phyloP scores from a whole-genome alignment of 2,797 vertebrate species.

The Hoplostethus mediterraneus region DNA sequence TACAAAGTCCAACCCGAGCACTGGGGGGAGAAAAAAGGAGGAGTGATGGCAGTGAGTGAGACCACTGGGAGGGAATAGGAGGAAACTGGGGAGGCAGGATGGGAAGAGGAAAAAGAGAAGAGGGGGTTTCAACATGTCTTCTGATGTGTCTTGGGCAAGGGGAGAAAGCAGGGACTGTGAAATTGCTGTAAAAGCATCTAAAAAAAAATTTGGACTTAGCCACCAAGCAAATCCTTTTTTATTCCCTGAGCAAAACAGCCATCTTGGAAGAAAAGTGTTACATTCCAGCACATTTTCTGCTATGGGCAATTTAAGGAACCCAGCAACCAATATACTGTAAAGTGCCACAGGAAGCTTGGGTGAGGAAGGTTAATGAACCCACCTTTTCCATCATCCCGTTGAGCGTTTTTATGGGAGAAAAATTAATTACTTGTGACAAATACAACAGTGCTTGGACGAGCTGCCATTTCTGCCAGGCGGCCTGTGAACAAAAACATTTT shows the following conservation, averaged over 20 bases:
- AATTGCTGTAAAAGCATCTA: slow-evolving; percentile 42
- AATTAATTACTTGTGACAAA: slow-evolving; percentile 87
- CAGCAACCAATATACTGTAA: slow-evolving; percentile 69
- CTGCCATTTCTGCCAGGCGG: slow-evolving; percentile 76
- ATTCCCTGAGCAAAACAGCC: slow-evolving; percentile 56
- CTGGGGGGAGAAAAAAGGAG: background rate
- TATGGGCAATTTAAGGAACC: slow-evolving; percentile 50
- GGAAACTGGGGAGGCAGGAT: slow-evolving; percentile 7
- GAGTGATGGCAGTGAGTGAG: slow-evolving; percentile 14
- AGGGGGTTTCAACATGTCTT: slow-evolving; percentile 21
- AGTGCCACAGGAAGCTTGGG: slow-evolving; percentile 74
- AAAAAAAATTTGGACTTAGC: slow-evolving; percentile 19
- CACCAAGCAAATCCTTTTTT: slow-evolving; percentile 54
- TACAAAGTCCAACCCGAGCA: slow-evolving; percentile 40
- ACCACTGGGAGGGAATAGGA: slow-evolving; percentile 15
- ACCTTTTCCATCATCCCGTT: slow-evolving; percentile 77
- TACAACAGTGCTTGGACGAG: slow-evolving; percentile 71
- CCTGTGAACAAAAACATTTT: slow-evolving; percentile 84
- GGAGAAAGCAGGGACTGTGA: slow-evolving; percentile 29
- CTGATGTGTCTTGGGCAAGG: slow-evolving; percentile 27
- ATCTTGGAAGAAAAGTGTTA: slow-evolving; percentile 62
- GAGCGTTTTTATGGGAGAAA: slow-evolving; percentile 73
- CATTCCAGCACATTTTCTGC: slow-evolving; percentile 61
- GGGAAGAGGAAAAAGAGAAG: background rate
- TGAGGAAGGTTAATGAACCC: slow-evolving; percentile 83